Evolutionary conservation across 1,140 invertebrate genomes (phyloP).

Genomic region (Calosoma granatense): DNA sequence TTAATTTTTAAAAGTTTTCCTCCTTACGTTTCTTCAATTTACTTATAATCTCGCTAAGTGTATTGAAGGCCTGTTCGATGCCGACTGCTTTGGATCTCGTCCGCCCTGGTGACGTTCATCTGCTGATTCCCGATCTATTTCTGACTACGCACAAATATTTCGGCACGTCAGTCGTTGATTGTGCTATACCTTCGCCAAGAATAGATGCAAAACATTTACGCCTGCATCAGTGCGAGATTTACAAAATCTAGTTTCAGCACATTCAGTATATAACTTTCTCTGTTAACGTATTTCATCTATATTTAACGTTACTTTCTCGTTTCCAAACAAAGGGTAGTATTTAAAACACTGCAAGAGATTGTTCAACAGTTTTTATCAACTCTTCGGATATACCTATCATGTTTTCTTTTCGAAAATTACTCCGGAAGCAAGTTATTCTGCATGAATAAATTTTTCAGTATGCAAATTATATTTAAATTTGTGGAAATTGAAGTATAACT

Average conservation of each 20-base stretch:
- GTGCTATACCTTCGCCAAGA: background rate
- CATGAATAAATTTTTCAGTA: too few relatives aligned
- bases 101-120: background rate
- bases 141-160: background rate
- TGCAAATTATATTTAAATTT: too few relatives aligned
- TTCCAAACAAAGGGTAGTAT: too few relatives aligned
- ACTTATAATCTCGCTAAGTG: constrained; percentile 8
- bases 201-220: constrained; percentile 8
- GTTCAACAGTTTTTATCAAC: too few relatives aligned
- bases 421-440: too few relatives aligned
- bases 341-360: too few relatives aligned
- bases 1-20: background rate
- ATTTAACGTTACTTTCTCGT: background rate
- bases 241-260: background rate
- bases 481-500: too few relatives aligned
- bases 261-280: background rate
- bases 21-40: constrained; percentile 3
- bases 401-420: too few relatives aligned
- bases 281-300: background rate
- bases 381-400: too few relatives aligned
- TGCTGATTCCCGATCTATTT: constrained; percentile 3
- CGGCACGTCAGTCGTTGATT: background rate
- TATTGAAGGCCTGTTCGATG: background rate
- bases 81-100: background rate
- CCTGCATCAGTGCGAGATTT: background rate